phyloP scores from a whole-genome alignment of 2,113 vertebrate genomes.

The Brienomyrus brachyistius region DNA sequence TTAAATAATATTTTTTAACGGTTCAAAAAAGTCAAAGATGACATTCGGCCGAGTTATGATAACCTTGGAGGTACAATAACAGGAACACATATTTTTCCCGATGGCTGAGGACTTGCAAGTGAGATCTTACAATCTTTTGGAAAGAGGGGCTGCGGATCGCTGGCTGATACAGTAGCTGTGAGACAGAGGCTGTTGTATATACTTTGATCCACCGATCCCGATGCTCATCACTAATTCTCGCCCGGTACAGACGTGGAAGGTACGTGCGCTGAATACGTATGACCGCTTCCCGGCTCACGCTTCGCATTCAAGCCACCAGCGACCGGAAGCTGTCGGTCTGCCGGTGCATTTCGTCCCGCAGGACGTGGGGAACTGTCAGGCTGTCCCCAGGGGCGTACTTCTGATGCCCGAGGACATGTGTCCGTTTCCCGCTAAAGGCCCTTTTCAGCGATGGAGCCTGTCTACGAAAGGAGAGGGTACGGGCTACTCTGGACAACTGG shows the following conservation, averaged over 20 bases:
- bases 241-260: not conserved
- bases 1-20: not conserved
- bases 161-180: not conserved
- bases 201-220: not conserved
- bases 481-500: not conserved
- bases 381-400: not conserved
- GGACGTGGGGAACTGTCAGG: not conserved
- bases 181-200: not conserved
- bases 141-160: not conserved
- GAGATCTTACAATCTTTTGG: not conserved
- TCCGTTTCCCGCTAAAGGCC: not conserved
- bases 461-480: not conserved
- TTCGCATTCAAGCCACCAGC: not conserved
- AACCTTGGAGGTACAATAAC: not conserved
- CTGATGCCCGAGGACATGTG: not conserved
- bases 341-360: not conserved
- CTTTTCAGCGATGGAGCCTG: not conserved
- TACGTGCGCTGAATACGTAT: not conserved
- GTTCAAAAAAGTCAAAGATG: not conserved
- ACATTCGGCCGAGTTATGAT: not conserved
- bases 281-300: not conserved
- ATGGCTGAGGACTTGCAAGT: not conserved
- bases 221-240: conserved; percentile 9
- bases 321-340: not conserved
- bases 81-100: not conserved